These are phyloP conservation scores for Prunella fulvescens DNA, from an alignment of 2,113 vertebrate species.

Conservation along the genomic window DNA sequence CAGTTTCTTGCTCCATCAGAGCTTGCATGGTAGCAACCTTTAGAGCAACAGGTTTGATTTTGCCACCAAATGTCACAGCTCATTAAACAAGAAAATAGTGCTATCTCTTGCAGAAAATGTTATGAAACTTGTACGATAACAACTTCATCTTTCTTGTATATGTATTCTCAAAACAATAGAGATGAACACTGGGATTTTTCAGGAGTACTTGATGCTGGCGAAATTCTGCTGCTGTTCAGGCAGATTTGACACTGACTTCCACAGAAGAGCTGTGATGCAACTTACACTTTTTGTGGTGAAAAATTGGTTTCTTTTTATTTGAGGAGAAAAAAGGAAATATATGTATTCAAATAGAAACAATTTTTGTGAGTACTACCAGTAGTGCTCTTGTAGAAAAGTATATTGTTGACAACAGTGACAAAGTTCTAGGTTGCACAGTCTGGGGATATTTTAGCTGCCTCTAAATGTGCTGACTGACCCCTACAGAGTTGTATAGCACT, in stretches of 20 bases:
- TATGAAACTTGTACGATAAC: neutral
- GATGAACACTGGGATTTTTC: neutral
- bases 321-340: neutral
- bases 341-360: neutral
- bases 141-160: neutral
- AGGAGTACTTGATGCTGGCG: neutral
- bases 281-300: neutral
- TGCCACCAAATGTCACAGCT: neutral
- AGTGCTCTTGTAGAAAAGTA: neutral
- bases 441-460: neutral
- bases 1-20: neutral
- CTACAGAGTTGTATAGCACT: rapidly evolving
- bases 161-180: neutral
- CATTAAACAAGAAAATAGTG: neutral
- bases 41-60: neutral
- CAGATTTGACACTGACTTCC: neutral
- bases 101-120: neutral
- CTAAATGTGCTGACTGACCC: neutral
- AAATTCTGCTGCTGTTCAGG: neutral
- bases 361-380: neutral
- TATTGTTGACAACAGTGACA: rapidly evolving
- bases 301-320: neutral
- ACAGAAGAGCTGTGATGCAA: neutral
- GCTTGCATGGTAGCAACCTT: neutral
- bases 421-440: neutral